Percentiles rank a stretch among this genome's conserved stretches.
phyloP scores from a whole-genome alignment of 2,888 invertebrate species.

The Sinelater perroti region DNA sequence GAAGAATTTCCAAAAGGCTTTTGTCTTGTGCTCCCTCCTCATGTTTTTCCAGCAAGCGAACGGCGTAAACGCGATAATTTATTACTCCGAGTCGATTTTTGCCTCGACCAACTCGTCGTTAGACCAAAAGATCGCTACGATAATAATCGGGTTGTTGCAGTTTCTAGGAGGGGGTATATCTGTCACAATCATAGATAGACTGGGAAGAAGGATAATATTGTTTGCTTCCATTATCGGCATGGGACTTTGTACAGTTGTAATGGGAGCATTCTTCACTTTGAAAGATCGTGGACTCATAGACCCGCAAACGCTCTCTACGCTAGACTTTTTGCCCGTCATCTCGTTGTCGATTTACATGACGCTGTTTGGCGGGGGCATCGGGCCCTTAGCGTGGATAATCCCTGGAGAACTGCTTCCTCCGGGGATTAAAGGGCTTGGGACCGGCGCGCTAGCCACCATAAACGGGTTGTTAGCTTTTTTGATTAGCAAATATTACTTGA shows the following conservation, averaged over 20 bases:
- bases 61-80: slow-evolving; percentile 85
- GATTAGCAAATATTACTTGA: slow-evolving; percentile 77
- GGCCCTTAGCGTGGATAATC: slow-evolving; percentile 90
- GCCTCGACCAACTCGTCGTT: slow-evolving; percentile 69
- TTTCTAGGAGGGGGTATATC: slow-evolving; percentile 79
- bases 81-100: slow-evolving; percentile 82
- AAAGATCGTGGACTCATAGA: slow-evolving; percentile 55
- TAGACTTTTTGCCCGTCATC: slow-evolving; percentile 79
- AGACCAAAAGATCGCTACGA: slow-evolving; percentile 70
- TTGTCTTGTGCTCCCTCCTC: slow-evolving; percentile 78
- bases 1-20: slow-evolving; percentile 71
- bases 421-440: slow-evolving; percentile 79
- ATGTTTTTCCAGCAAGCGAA: slow-evolving; percentile 92
- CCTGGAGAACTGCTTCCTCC: slow-evolving; percentile 83
- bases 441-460: slow-evolving; percentile 80
- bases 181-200: slow-evolving; percentile 79
- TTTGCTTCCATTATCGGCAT: slow-evolving; percentile 75
- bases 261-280: slow-evolving; percentile 76
- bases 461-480: slow-evolving; percentile 86
- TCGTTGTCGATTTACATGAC: slow-evolving; percentile 80
- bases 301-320: slow-evolving; percentile 61
- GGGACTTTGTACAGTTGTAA: slow-evolving; percentile 72
- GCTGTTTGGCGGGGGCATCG: slow-evolving; percentile 84
- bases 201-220: slow-evolving; percentile 81
- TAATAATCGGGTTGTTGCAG: slow-evolving; percentile 84